Evolutionary conservation across 2,797 vertebrate genomes (phyloP), one percentile per base, ranked within the genome.

Genomic region (Mallotus villosus): DNA sequence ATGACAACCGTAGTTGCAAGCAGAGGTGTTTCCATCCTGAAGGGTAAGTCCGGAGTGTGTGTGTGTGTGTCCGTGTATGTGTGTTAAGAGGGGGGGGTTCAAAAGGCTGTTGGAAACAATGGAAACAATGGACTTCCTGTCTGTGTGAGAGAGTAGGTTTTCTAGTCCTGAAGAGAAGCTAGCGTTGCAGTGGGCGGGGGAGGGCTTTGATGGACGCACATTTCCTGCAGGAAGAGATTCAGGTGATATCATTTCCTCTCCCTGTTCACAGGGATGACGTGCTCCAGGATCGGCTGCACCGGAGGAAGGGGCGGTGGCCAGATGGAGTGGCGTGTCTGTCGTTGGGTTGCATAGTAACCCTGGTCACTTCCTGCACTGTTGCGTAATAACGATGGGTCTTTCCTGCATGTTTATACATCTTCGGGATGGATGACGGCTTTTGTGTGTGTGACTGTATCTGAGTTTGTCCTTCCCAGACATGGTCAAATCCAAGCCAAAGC

Each of bases 211-310:
- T 74, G 78, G 62, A 78, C 70, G 72, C 67, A 19, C 59, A 70
- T 75, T 82, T 82, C 77, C 82, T 70, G 70, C 69, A 77, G 76
- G 86, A 86, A 89, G 82, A 74, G 71, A 72, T 51, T 63, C 67
- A 75, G 77, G 71, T 92, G 87, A 91, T 84, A 81, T 91, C 85
- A 90, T 70, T 78, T 87, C 85, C 85, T 87, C 80, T 84, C 82
- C 60, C 65, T 79, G 68, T 67, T 0, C 16, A 58, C 66, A 68
- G 73, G 46, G 72, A 46, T 59, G 79, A 75, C 53, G 71, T 84
- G 78, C 80, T 71, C 68, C n/a, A 53, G 67, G 63, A 9, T 17
- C 0, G 25, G 51, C 8, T 53, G 53, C 8, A 49, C 57, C 72
- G 37, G 19, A 49, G 68, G 21, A 9, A 63, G 82, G 77, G 61